These are phyloP conservation scores for Typhlomys cinereus DNA, from an alignment of 2,113 vertebrate genomes.

Conservation along the genomic window DNA sequence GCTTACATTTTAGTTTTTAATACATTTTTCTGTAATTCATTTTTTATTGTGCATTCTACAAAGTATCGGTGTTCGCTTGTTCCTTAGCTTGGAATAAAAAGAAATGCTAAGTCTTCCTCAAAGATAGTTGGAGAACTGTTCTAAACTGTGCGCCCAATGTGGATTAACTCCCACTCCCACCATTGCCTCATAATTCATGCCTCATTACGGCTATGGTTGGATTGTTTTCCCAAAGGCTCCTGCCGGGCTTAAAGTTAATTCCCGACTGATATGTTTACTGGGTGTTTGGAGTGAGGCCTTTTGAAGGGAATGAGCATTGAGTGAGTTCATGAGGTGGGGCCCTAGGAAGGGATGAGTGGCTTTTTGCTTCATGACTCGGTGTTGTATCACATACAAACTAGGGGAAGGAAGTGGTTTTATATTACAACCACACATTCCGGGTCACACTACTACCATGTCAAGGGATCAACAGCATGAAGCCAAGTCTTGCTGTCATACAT, in stretches of 20 bases:
- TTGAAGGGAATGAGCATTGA: neutral
- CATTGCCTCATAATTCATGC: neutral
- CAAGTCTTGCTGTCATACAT: too few species aligned
- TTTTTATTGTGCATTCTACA: conserved; percentile 35
- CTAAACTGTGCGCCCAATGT: neutral
- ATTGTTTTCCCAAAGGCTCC: neutral
- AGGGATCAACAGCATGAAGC: too few species aligned
- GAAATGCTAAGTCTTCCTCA: neutral
- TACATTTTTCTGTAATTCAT: conserved; percentile 19
- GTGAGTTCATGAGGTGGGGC: neutral
- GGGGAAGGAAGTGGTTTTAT: too few species aligned
- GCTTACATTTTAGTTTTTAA: neutral
- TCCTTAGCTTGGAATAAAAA: conserved; percentile 26
- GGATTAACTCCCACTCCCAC: neutral
- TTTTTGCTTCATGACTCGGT: too few species aligned
- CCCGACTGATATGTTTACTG: neutral
- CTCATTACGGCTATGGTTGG: neutral
- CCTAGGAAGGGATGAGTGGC: neutral
- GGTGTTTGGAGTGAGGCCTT: neutral
- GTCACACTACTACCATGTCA: too few species aligned
- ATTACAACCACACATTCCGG: too few species aligned
- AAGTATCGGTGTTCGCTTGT: neutral
- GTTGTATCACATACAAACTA: too few species aligned
- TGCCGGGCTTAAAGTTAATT: neutral
- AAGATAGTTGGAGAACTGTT: neutral